These are phyloP conservation scores for Protophormia terraenovae DNA, from an alignment of 2,888 invertebrate species.

Conservation along the genomic window DNA sequence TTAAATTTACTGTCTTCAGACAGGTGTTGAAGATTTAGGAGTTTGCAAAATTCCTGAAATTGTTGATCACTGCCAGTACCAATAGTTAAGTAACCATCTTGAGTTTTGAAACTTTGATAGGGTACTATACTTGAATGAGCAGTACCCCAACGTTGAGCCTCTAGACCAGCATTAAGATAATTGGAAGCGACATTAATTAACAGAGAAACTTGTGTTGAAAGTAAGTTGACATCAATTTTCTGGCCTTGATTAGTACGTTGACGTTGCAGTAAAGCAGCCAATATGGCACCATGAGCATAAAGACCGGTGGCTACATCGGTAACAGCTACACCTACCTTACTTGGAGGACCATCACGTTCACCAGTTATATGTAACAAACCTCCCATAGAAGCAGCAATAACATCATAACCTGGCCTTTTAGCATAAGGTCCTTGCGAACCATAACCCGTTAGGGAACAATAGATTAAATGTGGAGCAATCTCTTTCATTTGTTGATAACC, in stretches of 20 bases:
- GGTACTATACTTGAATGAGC: slow-evolving; percentile 97
- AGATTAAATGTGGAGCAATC: slow-evolving; percentile 90
- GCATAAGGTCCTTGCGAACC: slow-evolving; percentile 93
- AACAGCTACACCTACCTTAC: slow-evolving; percentile 95
- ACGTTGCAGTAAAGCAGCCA: slow-evolving; percentile 93
- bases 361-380: slow-evolving; percentile 96
- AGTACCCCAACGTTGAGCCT: slow-evolving; percentile 93
- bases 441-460: slow-evolving; percentile 97
- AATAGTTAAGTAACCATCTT: slow-evolving; percentile 91
- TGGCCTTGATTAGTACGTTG: slow-evolving; percentile 91
- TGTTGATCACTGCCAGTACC: slow-evolving; percentile 94
- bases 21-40: slow-evolving; percentile 85
- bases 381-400: slow-evolving; percentile 95
- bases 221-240: slow-evolving; percentile 95
- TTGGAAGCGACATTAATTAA: slow-evolving; percentile 94
- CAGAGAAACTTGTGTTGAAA: slow-evolving; percentile 94
- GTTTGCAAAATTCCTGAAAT: slow-evolving; percentile 87
- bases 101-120: slow-evolving; percentile 93
- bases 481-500: slow-evolving; percentile 89
- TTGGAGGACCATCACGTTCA: slow-evolving; percentile 90
- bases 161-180: slow-evolving; percentile 92
- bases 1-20: slow-evolving; percentile 85
- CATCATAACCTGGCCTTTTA: slow-evolving; percentile 96
- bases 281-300: slow-evolving; percentile 96
- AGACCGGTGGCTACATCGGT: slow-evolving; percentile 97